phyloP scores from a whole-genome alignment of 1,140 invertebrate species.

The Camponotus vicinus region DNA sequence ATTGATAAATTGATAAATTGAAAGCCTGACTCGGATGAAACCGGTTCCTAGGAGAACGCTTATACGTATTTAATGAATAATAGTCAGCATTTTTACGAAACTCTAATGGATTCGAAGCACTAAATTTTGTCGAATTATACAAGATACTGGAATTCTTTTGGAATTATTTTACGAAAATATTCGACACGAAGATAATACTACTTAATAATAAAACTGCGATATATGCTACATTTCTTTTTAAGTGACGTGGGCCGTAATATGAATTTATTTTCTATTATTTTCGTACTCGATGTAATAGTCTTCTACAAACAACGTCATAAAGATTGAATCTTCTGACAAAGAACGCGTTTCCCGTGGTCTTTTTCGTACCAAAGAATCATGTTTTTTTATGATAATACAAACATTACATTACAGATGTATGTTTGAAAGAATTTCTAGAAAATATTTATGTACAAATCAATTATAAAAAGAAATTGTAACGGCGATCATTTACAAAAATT shows the following conservation, averaged over 20 bases:
- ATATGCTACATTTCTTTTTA: not conserved
- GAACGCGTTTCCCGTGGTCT: not conserved
- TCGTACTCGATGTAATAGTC: not conserved
- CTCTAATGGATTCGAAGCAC: conserved; percentile 11
- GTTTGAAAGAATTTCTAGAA: not conserved
- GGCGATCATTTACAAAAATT: conserved; percentile 5
- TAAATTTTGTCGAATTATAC: conserved; percentile 32
- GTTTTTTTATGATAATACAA: conserved; percentile 15
- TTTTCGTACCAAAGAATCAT: not conserved
- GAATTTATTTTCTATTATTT: conserved; percentile 13
- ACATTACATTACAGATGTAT: not conserved
- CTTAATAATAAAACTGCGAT: conserved; percentile 21
- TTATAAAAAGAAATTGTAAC: conserved; percentile 6
- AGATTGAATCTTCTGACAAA: not conserved
- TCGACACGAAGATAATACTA: not conserved
- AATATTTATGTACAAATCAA: conserved; percentile 9
- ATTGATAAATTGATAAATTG: conserved; percentile 32
- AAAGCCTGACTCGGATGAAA: conserved; percentile 19
- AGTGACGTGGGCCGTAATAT: not conserved
- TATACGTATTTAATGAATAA: not conserved
- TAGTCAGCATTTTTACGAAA: conserved; percentile 7
- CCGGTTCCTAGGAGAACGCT: not conserved
- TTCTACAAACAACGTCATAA: conserved; percentile 19
- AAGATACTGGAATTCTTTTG: conserved; percentile 25
- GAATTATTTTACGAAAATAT: not conserved